Evolutionary conservation across 2,888 invertebrate genomes (phyloP).

Genomic region (Magallana nippona): DNA sequence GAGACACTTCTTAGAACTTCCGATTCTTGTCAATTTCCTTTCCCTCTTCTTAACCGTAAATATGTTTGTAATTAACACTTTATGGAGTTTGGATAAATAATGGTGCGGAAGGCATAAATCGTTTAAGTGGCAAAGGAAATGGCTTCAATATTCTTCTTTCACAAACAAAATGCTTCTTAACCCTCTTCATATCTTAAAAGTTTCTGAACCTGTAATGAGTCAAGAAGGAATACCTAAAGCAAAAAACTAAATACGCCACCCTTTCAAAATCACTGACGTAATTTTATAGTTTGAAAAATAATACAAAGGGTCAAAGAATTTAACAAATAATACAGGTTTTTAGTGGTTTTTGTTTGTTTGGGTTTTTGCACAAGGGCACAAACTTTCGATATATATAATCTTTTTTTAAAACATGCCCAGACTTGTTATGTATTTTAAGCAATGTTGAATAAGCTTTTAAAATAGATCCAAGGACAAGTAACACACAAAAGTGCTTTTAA

Average conservation of each 20-base stretch:
- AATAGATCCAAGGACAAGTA: conserved; percentile 9
- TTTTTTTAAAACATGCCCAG: neutral
- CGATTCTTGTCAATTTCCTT: conserved; percentile 17
- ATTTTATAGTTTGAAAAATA: no score
- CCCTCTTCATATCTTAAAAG: no score
- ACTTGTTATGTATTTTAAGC: neutral
- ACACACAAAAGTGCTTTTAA: neutral
- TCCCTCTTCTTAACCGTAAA: conserved; percentile 8
- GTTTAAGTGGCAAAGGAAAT: conserved; percentile 1
- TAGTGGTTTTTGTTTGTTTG: no score
- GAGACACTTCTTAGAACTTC: neutral
- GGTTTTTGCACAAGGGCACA: neutral
- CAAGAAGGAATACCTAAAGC: no score
- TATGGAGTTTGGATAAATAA: conserved; percentile 14
- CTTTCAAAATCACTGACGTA: no score
- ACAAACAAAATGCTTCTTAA: neutral
- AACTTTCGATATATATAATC: no score
- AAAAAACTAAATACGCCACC: no score
- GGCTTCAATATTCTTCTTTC: neutral
- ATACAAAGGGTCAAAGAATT: no score
- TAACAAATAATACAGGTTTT: no score
- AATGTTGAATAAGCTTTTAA: conserved; percentile 14
- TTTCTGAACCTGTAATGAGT: no score
- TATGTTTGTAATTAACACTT: conserved; percentile 22
- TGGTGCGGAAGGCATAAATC: conserved; percentile 1